Evolutionary conservation across 2,888 invertebrate genomes (phyloP), one percentile per base, ranked within the genome.

Genomic region (Campoletis raptor): DNA sequence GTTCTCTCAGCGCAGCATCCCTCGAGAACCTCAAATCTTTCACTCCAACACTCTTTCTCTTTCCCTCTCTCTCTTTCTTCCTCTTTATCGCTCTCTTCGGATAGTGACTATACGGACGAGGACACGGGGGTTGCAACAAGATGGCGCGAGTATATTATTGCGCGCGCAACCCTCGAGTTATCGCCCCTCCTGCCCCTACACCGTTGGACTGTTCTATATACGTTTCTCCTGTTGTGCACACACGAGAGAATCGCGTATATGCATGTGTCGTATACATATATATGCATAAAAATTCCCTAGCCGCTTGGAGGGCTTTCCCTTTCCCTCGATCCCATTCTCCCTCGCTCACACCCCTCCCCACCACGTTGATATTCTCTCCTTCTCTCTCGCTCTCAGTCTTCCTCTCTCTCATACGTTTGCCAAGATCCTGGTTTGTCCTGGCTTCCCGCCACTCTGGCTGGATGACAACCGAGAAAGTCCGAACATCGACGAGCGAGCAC

Each of bases 381-480:
- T 85, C 85, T 52, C 81, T 83, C 89, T 66, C 81, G 70, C 83
- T 83, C 86, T 79, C 88, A 77, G 77, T 64, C 81, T 52, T 54
- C 61, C 30, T 18, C 85, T 64, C 89, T 85, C 87, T 83, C 24
- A 85, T 76, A 83, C 72, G 54, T 64, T 66, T 36, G 76, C 48
- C 30, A 61, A 83, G 87, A 89, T 93, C 91, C 93, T 93, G 92
- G 92, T 89, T 90, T 89, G 90, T 93, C 94, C 93, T 93, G 93
- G 92, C 91, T 94, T 94, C 94, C 94, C 94, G 94, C 94, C 94
- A 94, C 92, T 90, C 90, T 90, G 89, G 91, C 92, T 92, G 92
- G 92, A 93, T 92, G 92, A 92, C 92, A 92, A 91, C 91, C 93
- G 93, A 93, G 90, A 69, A 85, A 64, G 83, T 87, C 92, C 94